Base-by-base conservation (phyloP, 2,888 invertebrate genomes). In the Loripinus fragilis region DNA sequence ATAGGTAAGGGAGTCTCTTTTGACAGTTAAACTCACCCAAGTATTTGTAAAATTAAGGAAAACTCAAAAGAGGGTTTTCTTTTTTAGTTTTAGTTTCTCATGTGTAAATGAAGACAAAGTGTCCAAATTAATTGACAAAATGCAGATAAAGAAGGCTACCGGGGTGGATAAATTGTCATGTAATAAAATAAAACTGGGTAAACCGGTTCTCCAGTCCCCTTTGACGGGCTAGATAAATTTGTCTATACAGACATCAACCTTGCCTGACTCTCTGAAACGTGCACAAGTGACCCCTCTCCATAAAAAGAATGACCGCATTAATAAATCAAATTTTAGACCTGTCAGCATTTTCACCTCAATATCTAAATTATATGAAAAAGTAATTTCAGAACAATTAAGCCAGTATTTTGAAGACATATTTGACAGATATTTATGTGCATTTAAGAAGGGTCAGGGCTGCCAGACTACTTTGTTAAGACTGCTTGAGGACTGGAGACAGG, bases 361-460 rank as follows among this genome's bases (percentile, higher is more conserved):
- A 30, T 82, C 80, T 8, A 83, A 83, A 64, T 48, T 76, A n/a
- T 75, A 48, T 74, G 79, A 81, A 67, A 78, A 70, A 25, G 74
- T 76, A 50, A 5, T 77, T 12, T 33, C 50, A 38, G 50, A 65
- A 28, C 78, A 84, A 66, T 65, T 84, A 25, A 25, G 65, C 35
- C 48, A 45, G 17, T 77, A 71, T 50, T 76, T 85, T 66, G 79
- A 77, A 23, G 69, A 38, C 41, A 67, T 77, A 15, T 75, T 80
- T 60, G 23, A 74, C 55, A 52, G 70, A 38, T 69, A 35, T 65
- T n/a, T 84, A 17, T 69, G 71, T 48, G 79, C 81, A 35, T 79
- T 78, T 60, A 64, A 71, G 35, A 75, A 74, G 35, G 77, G 77
- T 7, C 74, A 80, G 71, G 74, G 73, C 23, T 83, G 77, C 65